Evolutionary conservation across 1,140 invertebrate species (phyloP), one percentile per base, ranked within the genome.

Genomic region (Drosophila funebris): DNA sequence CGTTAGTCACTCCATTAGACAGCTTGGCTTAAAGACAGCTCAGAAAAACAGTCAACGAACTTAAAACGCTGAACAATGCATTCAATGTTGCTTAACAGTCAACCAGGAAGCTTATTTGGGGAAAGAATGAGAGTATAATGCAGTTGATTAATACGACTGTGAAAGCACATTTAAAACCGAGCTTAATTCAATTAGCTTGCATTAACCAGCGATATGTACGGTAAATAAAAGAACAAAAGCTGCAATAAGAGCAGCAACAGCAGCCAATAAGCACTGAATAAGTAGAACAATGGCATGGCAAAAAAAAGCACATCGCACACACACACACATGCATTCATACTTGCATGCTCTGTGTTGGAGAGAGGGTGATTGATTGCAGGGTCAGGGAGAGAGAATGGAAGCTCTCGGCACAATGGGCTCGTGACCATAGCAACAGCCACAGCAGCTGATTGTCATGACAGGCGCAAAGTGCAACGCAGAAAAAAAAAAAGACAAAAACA

Each of bases 211-310:
- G 13, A 2, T 4, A n/a, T 39, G 36, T 44, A 54, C 74, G 77
- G 81, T 78, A 78, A 87, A 87, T 82, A 72, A 87, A 78, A 75
- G 76, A 87, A 82, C 74, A 83, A 76, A 52, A 83, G 78, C 73
- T 66, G 41, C 61, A 66, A 66, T 62, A 75, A 70, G 54, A 60
- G 16, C 29, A 37, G 11, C 67, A 57, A n/a, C 71, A 29, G 31
- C 62, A 53, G 48, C 41, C 72, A 41, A 66, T 69, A 43, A 67
- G 60, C 54, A 56, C 43, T 73, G 52, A 36, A 44, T 56, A 76
- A 57, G 50, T 81, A 81, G 64, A 84, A 84, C 80, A 84, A 84
- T 66, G 73, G 33, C 7, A 18, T 9, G 29, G 4, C 8, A 31
- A 39, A 22, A 71, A 52, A 57, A 71, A 24, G 27, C 41, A 31